Evolutionary conservation across 1,140 invertebrate species (phyloP).

Genomic region (Zeugodacus cucurbitae): DNA sequence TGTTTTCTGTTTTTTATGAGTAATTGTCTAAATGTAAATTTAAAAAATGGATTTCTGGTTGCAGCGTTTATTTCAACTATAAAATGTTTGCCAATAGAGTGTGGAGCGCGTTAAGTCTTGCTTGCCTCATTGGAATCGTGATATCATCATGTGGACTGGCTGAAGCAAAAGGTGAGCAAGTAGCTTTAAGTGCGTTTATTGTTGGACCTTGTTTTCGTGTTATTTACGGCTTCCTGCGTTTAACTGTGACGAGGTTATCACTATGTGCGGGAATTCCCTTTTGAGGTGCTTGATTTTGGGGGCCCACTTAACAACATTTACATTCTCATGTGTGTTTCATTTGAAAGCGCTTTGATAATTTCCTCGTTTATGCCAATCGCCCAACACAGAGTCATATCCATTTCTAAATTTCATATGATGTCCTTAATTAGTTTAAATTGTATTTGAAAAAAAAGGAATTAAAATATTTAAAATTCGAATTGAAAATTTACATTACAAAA

Average conservation of each 20-base stretch:
- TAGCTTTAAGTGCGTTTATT: background rate
- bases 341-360: too few species aligned
- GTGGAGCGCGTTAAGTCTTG: slow-evolving; percentile 5
- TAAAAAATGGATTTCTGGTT: background rate
- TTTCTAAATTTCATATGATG: too few species aligned
- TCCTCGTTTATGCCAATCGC: too few species aligned
- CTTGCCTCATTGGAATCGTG: slow-evolving; percentile 1
- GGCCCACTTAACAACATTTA: too few species aligned
- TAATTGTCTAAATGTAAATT: background rate
- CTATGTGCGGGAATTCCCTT: too few species aligned
- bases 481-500: too few species aligned
- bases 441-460: too few species aligned
- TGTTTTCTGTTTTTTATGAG: background rate
- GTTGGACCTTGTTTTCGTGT: background rate
- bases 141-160: slow-evolving; percentile 28
- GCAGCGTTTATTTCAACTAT: background rate
- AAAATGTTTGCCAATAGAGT: slow-evolving; percentile 19
- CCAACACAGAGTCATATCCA: too few species aligned
- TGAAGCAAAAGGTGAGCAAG: slow-evolving; percentile 1
- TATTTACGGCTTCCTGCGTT: background rate
- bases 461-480: too few species aligned
- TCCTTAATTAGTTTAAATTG: too few species aligned
- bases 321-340: too few species aligned
- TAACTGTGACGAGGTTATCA: background rate
- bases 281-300: too few species aligned